Percentiles rank a stretch among this genome's conserved stretches.
These are phyloP conservation scores for Melopsittacus undulatus DNA, from an alignment of 2,797 vertebrate species.

Conservation along the genomic window DNA sequence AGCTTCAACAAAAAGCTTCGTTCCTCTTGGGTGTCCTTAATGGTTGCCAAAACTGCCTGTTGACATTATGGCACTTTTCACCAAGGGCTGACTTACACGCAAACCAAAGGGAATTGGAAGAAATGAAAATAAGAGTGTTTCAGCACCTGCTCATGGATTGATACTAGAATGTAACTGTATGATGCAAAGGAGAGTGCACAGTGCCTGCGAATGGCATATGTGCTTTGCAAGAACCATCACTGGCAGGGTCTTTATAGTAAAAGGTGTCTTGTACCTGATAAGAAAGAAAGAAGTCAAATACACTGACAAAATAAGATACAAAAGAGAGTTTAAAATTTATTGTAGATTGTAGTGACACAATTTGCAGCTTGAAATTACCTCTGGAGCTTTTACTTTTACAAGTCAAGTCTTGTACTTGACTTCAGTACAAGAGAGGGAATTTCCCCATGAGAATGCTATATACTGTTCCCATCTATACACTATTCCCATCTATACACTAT, in stretches of 20 bases:
- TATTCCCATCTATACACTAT: background rate
- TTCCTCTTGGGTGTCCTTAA: background rate
- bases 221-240: background rate
- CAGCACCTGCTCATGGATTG: background rate
- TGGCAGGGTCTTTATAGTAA: background rate
- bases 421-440: background rate
- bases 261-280: background rate
- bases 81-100: background rate
- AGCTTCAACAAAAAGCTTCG: background rate
- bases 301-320: background rate
- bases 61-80: background rate
- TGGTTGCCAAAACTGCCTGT: background rate
- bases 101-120: background rate
- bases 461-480: background rate
- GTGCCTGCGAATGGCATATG: background rate
- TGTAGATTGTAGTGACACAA: background rate
- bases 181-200: background rate
- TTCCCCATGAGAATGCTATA: background rate
- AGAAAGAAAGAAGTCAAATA: background rate
- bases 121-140: background rate
- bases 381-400: background rate
- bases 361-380: background rate
- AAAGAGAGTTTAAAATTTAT: background rate
- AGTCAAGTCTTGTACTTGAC: background rate
- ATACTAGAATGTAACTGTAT: background rate